These are phyloP conservation scores for Mormyrops attenuatus DNA, from an alignment of 2,797 vertebrate species.

Conservation along the genomic window DNA sequence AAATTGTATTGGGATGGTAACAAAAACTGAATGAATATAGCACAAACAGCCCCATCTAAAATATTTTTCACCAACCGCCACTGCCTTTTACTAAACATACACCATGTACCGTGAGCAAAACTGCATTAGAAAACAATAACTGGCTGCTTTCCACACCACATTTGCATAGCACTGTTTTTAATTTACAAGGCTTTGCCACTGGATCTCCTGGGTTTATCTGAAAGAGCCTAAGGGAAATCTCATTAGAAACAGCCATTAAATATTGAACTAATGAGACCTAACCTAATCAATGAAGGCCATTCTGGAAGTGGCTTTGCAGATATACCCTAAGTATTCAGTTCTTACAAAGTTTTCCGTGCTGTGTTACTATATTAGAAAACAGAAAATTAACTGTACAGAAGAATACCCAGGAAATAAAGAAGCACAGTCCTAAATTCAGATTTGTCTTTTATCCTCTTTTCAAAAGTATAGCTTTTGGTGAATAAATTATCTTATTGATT, in stretches of 20 bases:
- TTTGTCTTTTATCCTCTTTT: neutral
- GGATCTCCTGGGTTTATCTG: neutral
- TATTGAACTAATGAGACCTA: neutral
- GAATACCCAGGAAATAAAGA: neutral
- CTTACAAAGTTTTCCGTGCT: neutral
- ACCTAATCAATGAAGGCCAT: neutral
- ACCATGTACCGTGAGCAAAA: neutral
- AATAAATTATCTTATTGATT: neutral
- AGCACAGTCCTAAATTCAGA: neutral
- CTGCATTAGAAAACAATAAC: neutral
- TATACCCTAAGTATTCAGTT: neutral
- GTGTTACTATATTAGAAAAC: neutral
- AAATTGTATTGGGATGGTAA: neutral
- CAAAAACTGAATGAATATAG: neutral
- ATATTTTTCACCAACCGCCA: neutral
- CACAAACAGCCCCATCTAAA: neutral
- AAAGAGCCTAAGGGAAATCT: neutral
- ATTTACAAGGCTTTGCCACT: neutral
- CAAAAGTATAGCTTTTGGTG: neutral
- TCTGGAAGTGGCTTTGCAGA: neutral
- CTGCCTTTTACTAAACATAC: neutral
- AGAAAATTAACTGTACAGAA: neutral
- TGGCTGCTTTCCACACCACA: neutral
- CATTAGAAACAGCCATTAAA: conserved; percentile 2
- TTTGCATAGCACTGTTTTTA: neutral